Evolutionary conservation across 2,888 invertebrate species (phyloP).

Genomic region (Rhagonycha lutea): DNA sequence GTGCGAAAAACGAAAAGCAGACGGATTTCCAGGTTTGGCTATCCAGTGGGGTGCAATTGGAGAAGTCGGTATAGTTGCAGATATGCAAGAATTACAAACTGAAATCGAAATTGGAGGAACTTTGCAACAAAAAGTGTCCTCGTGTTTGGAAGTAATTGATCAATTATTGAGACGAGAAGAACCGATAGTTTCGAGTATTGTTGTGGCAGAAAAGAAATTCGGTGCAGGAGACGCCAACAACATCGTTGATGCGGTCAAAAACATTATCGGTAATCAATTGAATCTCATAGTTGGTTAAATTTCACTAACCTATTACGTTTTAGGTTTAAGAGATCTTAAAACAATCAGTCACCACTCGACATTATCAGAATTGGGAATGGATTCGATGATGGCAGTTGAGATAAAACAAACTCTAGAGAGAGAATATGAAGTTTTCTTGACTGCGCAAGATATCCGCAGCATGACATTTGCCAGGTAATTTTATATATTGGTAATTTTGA

Average conservation of each 20-base stretch:
- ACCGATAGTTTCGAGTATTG: conserved; percentile 79
- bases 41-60: conserved; percentile 94
- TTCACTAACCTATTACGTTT: background rate
- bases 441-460: conserved; percentile 82
- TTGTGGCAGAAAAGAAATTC: conserved; percentile 81
- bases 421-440: conserved; percentile 84
- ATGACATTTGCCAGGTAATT: conserved; percentile 74
- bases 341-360: conserved; percentile 71
- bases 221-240: conserved; percentile 65
- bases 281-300: background rate
- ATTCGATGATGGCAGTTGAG: conserved; percentile 96
- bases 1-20: conserved; percentile 71
- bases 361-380: conserved; percentile 92
- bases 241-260: conserved; percentile 74
- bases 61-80: conserved; percentile 74
- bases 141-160: conserved; percentile 67
- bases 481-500: background rate
- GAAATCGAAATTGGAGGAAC: conserved; percentile 61
- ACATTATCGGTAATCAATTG: conserved; percentile 56
- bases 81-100: conserved; percentile 42
- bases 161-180: conserved; percentile 69
- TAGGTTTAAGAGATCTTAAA: conserved; percentile 69
- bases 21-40: conserved; percentile 78
- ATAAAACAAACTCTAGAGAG: conserved; percentile 91
- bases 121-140: conserved; percentile 68